Conservation (phyloP, 2,797 vertebrate species). For the Pseudotriccus pelzelni region DNA sequence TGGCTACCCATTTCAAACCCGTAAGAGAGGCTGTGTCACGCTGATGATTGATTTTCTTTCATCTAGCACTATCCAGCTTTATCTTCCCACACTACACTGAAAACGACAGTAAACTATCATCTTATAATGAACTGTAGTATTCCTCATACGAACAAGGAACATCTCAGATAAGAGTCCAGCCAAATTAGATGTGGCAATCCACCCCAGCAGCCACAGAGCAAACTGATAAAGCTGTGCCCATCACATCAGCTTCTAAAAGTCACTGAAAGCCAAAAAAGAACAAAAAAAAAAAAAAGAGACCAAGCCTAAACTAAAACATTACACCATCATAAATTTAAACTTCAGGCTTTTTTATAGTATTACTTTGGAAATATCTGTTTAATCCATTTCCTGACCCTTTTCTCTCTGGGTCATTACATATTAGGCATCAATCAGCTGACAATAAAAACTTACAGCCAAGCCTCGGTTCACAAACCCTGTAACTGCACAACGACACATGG, state of each 20-base stretch:
- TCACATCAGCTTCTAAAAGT: not conserved
- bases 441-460: not conserved
- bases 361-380: not conserved
- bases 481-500: accelerated
- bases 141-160: not conserved
- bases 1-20: not conserved
- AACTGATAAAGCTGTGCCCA: not conserved
- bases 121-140: not conserved
- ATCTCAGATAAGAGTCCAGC: not conserved
- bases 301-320: not conserved
- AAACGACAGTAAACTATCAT: not conserved
- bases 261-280: not conserved
- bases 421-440: not conserved
- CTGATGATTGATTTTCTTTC: not conserved
- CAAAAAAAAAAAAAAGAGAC: not conserved
- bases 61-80: not conserved
- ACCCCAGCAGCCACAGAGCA: not conserved
- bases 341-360: not conserved
- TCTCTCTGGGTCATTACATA: not conserved
- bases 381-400: not conserved
- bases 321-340: not conserved
- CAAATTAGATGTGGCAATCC: not conserved
- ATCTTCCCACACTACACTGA: not conserved
- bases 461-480: not conserved
- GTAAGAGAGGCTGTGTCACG: not conserved